Base-by-base conservation (phyloP, 2,888 invertebrate genomes). In the Tribolium freemani region DNA sequence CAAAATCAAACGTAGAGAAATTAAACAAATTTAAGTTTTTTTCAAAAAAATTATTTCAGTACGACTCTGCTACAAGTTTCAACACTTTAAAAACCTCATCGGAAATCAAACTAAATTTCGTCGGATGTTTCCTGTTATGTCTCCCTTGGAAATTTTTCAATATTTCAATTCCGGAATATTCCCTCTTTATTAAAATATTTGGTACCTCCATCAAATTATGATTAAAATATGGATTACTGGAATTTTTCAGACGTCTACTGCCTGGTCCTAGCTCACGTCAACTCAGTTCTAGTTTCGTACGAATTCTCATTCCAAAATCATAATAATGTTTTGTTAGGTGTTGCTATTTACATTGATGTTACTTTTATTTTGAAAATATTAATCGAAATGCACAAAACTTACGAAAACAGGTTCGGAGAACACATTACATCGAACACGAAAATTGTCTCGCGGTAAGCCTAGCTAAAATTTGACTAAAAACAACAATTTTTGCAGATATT, bases 361-460 rank as follows among this genome's bases (percentile, higher is more conserved):
- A 79, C 88, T 71, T 88, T 87, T 76, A 46, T 87, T 0, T 87
- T 87, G 74, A 89, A 89, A 80, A 71, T 85, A 1, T 88, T 89
- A 75, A 75, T 89, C 69, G 88, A 89, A 69, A 66, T 88, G 6
- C 89, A 89, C 76, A 84, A 85, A 20, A 88, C 88, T 0, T 88
- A 87, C 61, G 86, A 88, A 83, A 88, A 88, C 76, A 82, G 87
- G 82, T 88, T 88, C 73, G 88, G 89, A 21, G 88, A 89, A 75
- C 88, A 88, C 73, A 84, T 89, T 57, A 82, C 87, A 51, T 72
- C 74, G 6, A 73, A 69, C 21, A 66, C 31, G 11, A 71, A 69
- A 61, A 76, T 76, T 21, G 10, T 60, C 8, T 51, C 51, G 56
- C 64, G 63, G 75, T 76, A 48, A 26, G 26, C 3, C 0, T 3